A percentile compares a stretch with the other conserved stretches of the same genome.
Conservation (phyloP, 2,888 invertebrate genomes). For the Galerucella calmariensis region DNA sequence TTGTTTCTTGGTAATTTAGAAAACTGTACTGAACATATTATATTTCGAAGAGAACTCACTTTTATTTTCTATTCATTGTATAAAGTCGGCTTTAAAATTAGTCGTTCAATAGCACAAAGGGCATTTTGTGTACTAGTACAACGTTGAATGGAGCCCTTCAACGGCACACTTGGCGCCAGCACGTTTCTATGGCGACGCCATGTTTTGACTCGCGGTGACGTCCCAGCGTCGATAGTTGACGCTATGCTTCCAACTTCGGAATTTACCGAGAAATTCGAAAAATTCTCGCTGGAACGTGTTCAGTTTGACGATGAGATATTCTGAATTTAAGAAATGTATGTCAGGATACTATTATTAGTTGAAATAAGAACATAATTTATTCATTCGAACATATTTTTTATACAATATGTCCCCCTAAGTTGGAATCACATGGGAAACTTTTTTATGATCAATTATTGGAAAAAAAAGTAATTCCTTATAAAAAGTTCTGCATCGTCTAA, state of each 20-base stretch:
- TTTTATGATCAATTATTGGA: too few species aligned
- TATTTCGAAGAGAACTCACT: neutral
- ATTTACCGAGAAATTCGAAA: conserved; percentile 22
- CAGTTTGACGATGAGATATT: neutral
- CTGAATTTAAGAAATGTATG: neutral
- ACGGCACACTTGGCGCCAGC: conserved; percentile 55
- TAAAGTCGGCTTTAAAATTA: conserved; percentile 27
- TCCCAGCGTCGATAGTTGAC: conserved; percentile 51
- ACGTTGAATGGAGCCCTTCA: conserved; percentile 44
- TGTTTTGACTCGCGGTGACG: conserved; percentile 62
- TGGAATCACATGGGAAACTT: too few species aligned
- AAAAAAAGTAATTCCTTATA: too few species aligned
- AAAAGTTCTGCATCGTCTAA: too few species aligned
- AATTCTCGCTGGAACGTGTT: conserved; percentile 15
- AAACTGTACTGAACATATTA: neutral
- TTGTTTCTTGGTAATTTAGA: neutral
- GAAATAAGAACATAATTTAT: neutral
- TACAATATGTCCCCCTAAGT: neutral
- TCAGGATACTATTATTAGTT: neutral
- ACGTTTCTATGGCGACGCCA: conserved; percentile 60
- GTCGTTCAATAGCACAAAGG: conserved; percentile 27
- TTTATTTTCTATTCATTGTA: conserved; percentile 14
- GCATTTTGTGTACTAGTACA: conserved; percentile 30
- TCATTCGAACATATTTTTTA: neutral
- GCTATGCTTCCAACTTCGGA: conserved; percentile 23